Evolutionary conservation across 2,797 vertebrate genomes (phyloP), one percentile per base, ranked within the genome.

Genomic region (Geotrypetes seraphini): DNA sequence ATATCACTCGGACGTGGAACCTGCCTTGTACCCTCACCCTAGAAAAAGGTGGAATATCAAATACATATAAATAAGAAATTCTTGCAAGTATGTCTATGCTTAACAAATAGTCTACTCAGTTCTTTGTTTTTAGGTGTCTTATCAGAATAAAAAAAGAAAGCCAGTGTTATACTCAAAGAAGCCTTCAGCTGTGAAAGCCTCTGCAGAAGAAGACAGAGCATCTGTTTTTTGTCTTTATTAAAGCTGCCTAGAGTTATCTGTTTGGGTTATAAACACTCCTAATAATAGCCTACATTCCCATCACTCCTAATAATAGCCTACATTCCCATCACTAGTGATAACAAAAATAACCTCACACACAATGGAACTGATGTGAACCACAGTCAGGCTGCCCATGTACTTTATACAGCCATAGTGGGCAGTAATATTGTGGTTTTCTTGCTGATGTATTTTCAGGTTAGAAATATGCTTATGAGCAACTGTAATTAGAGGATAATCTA

Each of bases 301-400:
- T 5, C 26, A 7, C 22, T 12, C 26, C 45, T 41, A 45, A 49
- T 51, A 57, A 54, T 23, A 50, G 48, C 25, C 16, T 15, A 25
- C 21, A 14, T 31, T 25, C 12, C 22, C 14, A 7, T 5, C 26
- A 7, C 22, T 12, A 39, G 26, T 2, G n/a, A 13, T 9, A 10
- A 45, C 33, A 19, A 53, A 48, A 12, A 30, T 1, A 2, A 32
- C 15, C 17, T 33, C 15, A 12, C 10, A 23, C 0, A 8, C 16
- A 10, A 25, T 34, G 47, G 43, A 45, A 25, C 3, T 23, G 28
- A 19, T 23, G n/a, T 22, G 25, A 44, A 47, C 37, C 39, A 46
- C 57, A 36, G 59, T 34, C 53, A 44, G 67, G 40, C 22, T 30
- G 31, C 15, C 19, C 22, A 14, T 27, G 28, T 20, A 31, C 11